Conservation (phyloP, 2,888 invertebrate species). For the Phyllotreta striolata region DNA sequence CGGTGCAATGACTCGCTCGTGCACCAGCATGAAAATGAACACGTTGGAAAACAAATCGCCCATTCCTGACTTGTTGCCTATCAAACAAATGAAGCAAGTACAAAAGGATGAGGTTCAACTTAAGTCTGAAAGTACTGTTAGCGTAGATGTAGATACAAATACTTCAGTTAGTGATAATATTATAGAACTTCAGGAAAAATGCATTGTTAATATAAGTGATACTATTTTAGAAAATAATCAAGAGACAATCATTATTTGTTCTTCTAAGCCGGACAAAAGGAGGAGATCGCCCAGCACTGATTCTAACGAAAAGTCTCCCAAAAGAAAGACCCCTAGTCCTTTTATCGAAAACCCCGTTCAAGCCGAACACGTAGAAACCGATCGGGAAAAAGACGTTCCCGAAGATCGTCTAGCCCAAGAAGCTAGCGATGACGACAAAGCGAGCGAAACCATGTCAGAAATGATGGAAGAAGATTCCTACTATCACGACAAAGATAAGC, state of each 20-base stretch:
- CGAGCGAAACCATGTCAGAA: constrained; percentile 45
- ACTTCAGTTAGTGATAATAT: constrained; percentile 45
- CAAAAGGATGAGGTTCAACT: constrained; percentile 46
- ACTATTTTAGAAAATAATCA: constrained; percentile 56
- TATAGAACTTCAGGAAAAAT: constrained; percentile 52
- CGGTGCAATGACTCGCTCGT: constrained; percentile 73
- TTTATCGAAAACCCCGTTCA: constrained; percentile 34
- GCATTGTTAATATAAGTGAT: constrained; percentile 59
- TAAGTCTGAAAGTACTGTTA: constrained; percentile 44
- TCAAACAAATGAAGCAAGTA: constrained; percentile 53
- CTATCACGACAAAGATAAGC: constrained; percentile 45
- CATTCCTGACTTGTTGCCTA: constrained; percentile 59
- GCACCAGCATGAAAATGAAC: constrained; percentile 60
- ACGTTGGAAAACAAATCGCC: constrained; percentile 50
- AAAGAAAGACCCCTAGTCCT: constrained; percentile 55
- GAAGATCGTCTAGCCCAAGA: constrained; percentile 41
- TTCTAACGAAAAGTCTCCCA: constrained; percentile 49
- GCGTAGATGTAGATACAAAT: constrained; percentile 33
- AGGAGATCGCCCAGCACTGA: constrained; percentile 53
- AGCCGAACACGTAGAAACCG: constrained; percentile 31
- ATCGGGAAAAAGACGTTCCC: constrained; percentile 40
- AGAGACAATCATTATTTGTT: constrained; percentile 60
- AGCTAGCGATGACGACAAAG: constrained; percentile 48
- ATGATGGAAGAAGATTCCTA: constrained; percentile 41
- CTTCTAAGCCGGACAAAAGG: constrained; percentile 53